Conservation (phyloP, 1,140 invertebrate species). For the Probaryconus sp. region DNA sequence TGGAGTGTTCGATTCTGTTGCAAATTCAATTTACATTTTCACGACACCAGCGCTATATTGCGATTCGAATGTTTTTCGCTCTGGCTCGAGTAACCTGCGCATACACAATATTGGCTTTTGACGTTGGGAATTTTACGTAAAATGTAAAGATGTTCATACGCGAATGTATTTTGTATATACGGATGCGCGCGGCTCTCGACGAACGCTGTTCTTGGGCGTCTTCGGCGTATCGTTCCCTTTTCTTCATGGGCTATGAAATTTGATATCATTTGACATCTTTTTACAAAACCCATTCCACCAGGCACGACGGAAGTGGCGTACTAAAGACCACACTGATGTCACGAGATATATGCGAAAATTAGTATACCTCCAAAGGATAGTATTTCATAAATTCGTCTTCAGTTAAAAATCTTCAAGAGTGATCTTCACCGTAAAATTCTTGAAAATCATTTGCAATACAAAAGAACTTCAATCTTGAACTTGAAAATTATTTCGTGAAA, state of each 20-base stretch:
- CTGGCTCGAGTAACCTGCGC: constrained; percentile 45
- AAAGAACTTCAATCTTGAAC: too few relatives aligned
- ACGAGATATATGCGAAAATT: constrained; percentile 53
- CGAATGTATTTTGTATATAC: constrained; percentile 1
- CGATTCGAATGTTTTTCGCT: constrained; percentile 52
- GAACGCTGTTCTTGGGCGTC: constrained; percentile 24
- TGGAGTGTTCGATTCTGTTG: constrained; percentile 50
- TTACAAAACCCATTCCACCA: constrained; percentile 28
- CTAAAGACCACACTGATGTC: constrained; percentile 39
- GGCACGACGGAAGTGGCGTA: constrained; percentile 44
- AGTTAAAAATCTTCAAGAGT: too few relatives aligned
- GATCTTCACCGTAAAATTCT: too few relatives aligned
- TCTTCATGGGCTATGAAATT: constrained; percentile 44
- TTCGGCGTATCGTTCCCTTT: constrained; percentile 18
- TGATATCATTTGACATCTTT: constrained; percentile 44
- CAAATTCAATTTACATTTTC: constrained; percentile 60
- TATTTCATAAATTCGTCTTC: too few relatives aligned
- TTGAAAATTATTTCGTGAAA: too few relatives aligned
- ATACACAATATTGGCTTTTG: constrained; percentile 53
- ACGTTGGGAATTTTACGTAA: constrained; percentile 53
- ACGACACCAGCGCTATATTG: constrained; percentile 46
- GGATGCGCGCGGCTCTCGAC: background rate
- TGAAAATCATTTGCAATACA: too few relatives aligned
- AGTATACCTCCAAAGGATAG: too few relatives aligned
- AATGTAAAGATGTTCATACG: constrained; percentile 41